Percentiles rank a stretch among this genome's conserved stretches.
Evolutionary conservation across 2,888 invertebrate genomes (phyloP).

Genomic region (Cataglyphis cursor): DNA sequence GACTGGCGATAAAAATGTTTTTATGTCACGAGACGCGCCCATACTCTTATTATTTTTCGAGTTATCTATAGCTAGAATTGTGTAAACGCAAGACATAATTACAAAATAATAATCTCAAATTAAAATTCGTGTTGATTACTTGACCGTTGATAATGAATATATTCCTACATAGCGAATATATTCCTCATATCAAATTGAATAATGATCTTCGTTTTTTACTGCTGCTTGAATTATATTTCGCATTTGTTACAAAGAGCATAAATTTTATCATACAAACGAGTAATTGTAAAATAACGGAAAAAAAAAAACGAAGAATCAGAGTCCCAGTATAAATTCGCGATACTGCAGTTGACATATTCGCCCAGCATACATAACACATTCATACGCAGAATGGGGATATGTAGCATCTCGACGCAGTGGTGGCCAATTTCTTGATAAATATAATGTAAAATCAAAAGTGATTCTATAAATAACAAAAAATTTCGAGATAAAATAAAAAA

Average conservation of each 20-base stretch:
- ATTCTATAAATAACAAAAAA: not conserved
- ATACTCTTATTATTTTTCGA: constrained; percentile 5
- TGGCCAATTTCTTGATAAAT: constrained; percentile 73
- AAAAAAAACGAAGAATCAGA: constrained; percentile 61
- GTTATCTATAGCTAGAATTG: constrained; percentile 13
- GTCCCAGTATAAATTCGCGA: constrained; percentile 74
- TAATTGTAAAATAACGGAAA: constrained; percentile 66
- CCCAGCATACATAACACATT: constrained; percentile 83
- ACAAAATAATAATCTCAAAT: constrained; percentile 40
- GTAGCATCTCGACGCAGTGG: constrained; percentile 79
- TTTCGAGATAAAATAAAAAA: not conserved
- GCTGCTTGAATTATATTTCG: constrained; percentile 30
- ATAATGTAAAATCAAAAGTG: not conserved
- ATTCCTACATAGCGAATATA: not conserved
- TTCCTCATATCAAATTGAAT: constrained; percentile 34
- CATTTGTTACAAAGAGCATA: constrained; percentile 43
- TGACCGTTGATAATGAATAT: constrained; percentile 14
- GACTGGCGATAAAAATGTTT: constrained; percentile 24
- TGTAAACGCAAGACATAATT: not conserved
- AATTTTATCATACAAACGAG: constrained; percentile 46
- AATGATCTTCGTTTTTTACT: constrained; percentile 23
- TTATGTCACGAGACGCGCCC: not conserved
- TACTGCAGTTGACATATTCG: constrained; percentile 85
- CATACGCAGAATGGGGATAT: constrained; percentile 80
- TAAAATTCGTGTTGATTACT: constrained; percentile 28